phyloP scores from a whole-genome alignment of 2,113 vertebrate genomes.

The Psilopsiagon aurifrons region DNA sequence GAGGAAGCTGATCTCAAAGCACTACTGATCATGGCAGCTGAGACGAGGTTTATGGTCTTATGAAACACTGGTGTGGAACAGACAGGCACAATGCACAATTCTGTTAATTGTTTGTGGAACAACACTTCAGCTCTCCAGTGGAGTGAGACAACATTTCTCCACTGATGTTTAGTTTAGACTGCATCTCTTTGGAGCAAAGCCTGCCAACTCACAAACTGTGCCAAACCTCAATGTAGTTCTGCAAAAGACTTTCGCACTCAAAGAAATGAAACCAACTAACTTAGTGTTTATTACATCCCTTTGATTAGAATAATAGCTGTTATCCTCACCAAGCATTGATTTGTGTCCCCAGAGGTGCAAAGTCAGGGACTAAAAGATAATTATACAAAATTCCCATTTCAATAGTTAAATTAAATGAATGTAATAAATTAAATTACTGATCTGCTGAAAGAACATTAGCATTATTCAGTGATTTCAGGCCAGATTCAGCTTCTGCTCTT shows the following conservation, averaged over 20 bases:
- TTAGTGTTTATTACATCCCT: neutral
- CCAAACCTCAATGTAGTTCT: neutral
- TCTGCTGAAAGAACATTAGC: slow-evolving; percentile 11
- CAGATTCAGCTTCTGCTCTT: neutral
- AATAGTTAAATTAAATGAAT: slow-evolving; percentile 38
- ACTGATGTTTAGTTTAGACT: neutral
- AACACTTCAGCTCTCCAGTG: neutral
- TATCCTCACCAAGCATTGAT: neutral
- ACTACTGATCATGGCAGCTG: neutral
- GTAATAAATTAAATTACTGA: slow-evolving; percentile 37
- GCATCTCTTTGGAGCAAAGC: neutral
- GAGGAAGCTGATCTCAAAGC: neutral
- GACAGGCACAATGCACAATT: neutral
- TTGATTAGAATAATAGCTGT: slow-evolving; percentile 9
- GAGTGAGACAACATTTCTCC: neutral
- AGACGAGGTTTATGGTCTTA: neutral
- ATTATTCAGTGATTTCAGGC: neutral
- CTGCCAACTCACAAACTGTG: neutral
- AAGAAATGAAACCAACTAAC: neutral
- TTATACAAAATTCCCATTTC: neutral
- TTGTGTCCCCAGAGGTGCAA: neutral
- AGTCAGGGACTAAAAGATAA: slow-evolving; percentile 23
- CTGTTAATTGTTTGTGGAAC: neutral
- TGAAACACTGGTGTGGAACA: neutral
- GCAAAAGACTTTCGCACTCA: neutral